Percentiles rank a stretch among this genome's conserved stretches.
phyloP scores from a whole-genome alignment of 2,888 invertebrate species.

The Pinctada fucata region DNA sequence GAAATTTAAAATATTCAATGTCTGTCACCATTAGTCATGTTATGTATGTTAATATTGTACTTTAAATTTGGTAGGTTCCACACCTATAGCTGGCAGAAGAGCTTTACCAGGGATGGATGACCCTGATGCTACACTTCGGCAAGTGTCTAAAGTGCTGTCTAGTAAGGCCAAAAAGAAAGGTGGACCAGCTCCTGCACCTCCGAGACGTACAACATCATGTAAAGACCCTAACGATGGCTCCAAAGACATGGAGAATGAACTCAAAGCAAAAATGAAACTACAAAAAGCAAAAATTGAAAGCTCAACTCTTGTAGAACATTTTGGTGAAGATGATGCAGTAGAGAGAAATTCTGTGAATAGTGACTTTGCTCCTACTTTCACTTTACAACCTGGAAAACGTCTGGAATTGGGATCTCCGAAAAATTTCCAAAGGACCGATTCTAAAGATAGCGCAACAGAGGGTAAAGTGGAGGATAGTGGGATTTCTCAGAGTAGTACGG shows the following conservation, averaged over 20 bases:
- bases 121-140: constrained; percentile 62
- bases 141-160: constrained; percentile 65
- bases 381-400: constrained; percentile 49
- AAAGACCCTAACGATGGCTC: constrained; percentile 51
- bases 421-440: constrained; percentile 50
- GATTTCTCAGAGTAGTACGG: constrained; percentile 61
- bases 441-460: constrained; percentile 37
- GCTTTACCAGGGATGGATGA: constrained; percentile 64
- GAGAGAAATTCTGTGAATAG: constrained; percentile 50
- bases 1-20: neutral
- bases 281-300: constrained; percentile 71
- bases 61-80: constrained; percentile 57
- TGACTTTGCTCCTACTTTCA: constrained; percentile 53
- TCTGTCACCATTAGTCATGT: neutral
- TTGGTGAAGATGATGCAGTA: constrained; percentile 50
- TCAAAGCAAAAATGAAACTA: constrained; percentile 69
- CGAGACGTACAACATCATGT: constrained; percentile 86
- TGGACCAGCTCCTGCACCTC: constrained; percentile 82
- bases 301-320: constrained; percentile 59
- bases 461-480: constrained; percentile 59
- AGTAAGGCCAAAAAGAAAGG: constrained; percentile 60
- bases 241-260: constrained; percentile 62
- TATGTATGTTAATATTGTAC: too few relatives aligned
- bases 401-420: constrained; percentile 52
- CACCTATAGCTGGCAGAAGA: constrained; percentile 68